phyloP scores from a whole-genome alignment of 2,113 vertebrate genomes.

The Hippocampus abdominalis region DNA sequence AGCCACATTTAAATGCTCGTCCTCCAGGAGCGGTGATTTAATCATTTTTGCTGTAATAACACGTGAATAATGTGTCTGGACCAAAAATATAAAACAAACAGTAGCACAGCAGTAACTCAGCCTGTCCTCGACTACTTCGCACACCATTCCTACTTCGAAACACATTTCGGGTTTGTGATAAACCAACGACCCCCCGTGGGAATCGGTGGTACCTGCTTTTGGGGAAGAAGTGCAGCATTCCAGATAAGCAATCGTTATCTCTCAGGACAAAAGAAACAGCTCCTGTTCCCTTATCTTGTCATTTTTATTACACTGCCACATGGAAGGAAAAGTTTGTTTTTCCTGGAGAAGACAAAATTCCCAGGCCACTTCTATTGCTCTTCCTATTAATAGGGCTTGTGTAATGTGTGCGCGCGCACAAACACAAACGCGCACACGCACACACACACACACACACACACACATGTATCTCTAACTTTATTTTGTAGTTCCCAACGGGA shows the following conservation, averaged over 20 bases:
- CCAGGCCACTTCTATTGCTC: slow-evolving; percentile 63
- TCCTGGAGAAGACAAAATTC: slow-evolving; percentile 67
- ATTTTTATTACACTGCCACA: slow-evolving; percentile 32
- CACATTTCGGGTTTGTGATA: background rate
- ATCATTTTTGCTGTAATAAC: too few species aligned
- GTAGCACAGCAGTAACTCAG: too few species aligned
- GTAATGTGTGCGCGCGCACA: slow-evolving; percentile 18
- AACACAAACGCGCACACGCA: background rate
- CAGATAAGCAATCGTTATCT: background rate
- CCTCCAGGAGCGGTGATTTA: too few species aligned
- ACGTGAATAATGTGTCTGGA: too few species aligned
- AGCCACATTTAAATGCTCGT: too few species aligned
- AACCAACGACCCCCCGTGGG: background rate
- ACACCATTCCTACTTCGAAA: background rate
- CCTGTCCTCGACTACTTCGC: background rate
- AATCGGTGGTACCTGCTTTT: background rate
- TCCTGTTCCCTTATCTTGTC: slow-evolving; percentile 37
- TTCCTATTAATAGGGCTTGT: slow-evolving; percentile 62
- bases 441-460: slow-evolving; percentile 13
- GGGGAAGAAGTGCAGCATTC: background rate
- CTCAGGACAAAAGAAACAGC: slow-evolving; percentile 17
- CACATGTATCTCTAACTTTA: background rate
- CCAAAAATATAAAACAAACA: too few species aligned
- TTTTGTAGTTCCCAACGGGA: background rate
- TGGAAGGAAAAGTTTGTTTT: slow-evolving; percentile 51